A percentile compares a stretch with the other conserved stretches of the same genome.
Conservation (phyloP, 2,113 vertebrate species). For the Sinocyclocheilus anophthalmus region DNA sequence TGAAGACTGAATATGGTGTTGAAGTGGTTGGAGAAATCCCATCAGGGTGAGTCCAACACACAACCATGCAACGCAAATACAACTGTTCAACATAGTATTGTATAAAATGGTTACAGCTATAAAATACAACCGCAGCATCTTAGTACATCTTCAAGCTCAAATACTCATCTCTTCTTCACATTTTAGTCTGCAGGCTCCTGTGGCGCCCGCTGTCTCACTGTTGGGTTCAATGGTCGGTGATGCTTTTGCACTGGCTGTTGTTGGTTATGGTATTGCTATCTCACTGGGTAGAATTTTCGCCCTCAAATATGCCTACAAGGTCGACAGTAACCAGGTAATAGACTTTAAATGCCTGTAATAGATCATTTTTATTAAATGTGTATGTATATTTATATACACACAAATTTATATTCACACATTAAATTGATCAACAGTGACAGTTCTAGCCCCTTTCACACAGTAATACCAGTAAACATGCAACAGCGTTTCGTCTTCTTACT, state of each 20-base stretch:
- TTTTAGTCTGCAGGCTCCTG: slow-evolving; percentile 81
- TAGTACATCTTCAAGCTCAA: not conserved
- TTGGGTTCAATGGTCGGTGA: slow-evolving; percentile 83
- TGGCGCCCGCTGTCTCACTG: slow-evolving; percentile 67
- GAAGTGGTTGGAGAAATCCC: slow-evolving; percentile 88
- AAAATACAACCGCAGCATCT: not conserved
- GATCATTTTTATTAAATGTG: not conserved
- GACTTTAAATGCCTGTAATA: not conserved
- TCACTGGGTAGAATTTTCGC: slow-evolving; percentile 94
- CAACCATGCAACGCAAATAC: not conserved
- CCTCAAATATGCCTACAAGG: slow-evolving; percentile 91
- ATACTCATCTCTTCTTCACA: slow-evolving; percentile 4
- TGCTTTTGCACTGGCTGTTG: slow-evolving; percentile 89
- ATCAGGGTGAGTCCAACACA: slow-evolving; percentile 78
- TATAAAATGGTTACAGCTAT: not conserved
- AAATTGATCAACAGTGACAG: too few relatives aligned
- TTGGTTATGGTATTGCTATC: slow-evolving; percentile 92
- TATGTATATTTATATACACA: too few relatives aligned
- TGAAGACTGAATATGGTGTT: slow-evolving; percentile 75
- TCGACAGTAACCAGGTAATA: slow-evolving; percentile 94
- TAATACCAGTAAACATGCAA: too few relatives aligned
- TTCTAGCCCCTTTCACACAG: too few relatives aligned
- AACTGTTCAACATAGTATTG: not conserved
- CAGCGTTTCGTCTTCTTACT: too few relatives aligned
- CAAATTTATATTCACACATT: too few relatives aligned